These are phyloP conservation scores for Dendrocincla tyrannina DNA, from an alignment of 2,797 vertebrate species.

Conservation along the genomic window DNA sequence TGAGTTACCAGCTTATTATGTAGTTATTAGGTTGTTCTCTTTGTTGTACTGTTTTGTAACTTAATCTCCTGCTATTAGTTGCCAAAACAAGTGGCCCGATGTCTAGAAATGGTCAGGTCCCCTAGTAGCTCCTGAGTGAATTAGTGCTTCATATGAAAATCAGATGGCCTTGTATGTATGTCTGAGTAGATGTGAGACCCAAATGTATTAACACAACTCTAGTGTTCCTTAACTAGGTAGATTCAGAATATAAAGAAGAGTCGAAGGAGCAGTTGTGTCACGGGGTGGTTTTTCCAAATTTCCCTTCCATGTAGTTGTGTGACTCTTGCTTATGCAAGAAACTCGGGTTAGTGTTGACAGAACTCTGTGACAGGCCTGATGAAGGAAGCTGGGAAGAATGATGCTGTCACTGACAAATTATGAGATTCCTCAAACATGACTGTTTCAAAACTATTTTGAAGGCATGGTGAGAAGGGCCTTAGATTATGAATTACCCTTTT, in stretches of 20 bases:
- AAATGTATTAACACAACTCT: neutral
- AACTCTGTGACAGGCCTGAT: neutral
- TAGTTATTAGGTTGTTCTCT: neutral
- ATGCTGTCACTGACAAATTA: neutral
- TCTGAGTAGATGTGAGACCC: neutral
- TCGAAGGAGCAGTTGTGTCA: neutral
- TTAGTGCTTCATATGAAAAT: neutral
- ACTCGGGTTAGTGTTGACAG: neutral
- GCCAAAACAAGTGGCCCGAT: neutral
- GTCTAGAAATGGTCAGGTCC: neutral
- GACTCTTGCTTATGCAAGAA: neutral
- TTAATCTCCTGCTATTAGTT: neutral
- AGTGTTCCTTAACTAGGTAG: neutral
- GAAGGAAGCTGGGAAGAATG: neutral
- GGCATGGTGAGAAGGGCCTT: neutral
- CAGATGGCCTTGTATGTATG: neutral
- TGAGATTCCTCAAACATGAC: neutral
- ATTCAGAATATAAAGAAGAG: neutral
- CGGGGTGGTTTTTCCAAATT: neutral
- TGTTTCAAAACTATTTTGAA: conserved; percentile 35
- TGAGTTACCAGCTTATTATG: neutral
- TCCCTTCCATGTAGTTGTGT: neutral
- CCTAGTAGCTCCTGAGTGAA: neutral
- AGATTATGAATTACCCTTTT: conserved; percentile 60
- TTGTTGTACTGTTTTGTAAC: neutral